Evolutionary conservation across 2,888 invertebrate genomes (phyloP), one percentile per base, ranked within the genome.

Genomic region (Sceliomorpha sp.): DNA sequence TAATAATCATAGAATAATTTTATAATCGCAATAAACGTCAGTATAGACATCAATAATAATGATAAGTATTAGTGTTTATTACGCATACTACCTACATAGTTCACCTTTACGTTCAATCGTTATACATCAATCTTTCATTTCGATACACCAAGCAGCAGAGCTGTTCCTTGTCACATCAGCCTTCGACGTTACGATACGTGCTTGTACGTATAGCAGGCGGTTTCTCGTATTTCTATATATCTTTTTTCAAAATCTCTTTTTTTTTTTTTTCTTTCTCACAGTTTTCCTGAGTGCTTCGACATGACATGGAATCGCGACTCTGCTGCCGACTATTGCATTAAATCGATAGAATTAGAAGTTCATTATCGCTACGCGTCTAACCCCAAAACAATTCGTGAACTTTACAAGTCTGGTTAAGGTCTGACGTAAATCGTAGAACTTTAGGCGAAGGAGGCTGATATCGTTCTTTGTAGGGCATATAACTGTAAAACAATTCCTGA

Each of bases 11-110:
- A 44, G 39, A 44, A 69, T 71, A 70, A 69, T 72, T 55, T 40
- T 68, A n/a, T n/a, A 64, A 60, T 72, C 63, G 73, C 60, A 70
- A 73, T 72, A 70, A 73, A 77, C 72, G 47, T 76, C 72, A 68
- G 74, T 66, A 56, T 47, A 42, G 66, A 72, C 67, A 72, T 70
- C 68, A 70, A 74, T 67, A 70, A 69, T 70, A 70, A 58, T 73
- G 58, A 59, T 58, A 59, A 62, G 55, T 64, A 69, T 69, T 64
- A 56, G 44, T 64, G 15, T 59, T 39, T 10, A 50, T 68, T 59
- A 74, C 70, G 76, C 73, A 75, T 74, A 76, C 76, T 76, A 77
- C 73, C 71, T 66, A 74, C 66, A 70, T 73, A 72, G 69, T 74
- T 70, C 63, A 70, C 60, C 63, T 71, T 64, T 45, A 64, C 37